Evolutionary conservation across 92 coral and sea anemone genomes (phyloP).

Genomic region (Epizoanthus ramosus): DNA sequence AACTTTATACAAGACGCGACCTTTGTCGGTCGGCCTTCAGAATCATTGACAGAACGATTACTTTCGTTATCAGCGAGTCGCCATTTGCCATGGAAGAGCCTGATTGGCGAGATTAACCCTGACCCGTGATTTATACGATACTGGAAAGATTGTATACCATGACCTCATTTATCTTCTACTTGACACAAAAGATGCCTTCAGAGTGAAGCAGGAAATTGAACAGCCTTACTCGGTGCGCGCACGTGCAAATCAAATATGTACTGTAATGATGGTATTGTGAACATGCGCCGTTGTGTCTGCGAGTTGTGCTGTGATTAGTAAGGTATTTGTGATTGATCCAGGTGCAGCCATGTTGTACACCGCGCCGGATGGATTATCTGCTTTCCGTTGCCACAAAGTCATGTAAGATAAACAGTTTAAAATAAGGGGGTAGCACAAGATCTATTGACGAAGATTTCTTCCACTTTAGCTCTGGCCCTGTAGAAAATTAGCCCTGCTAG

Average conservation of each 20-base stretch:
- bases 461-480: no score
- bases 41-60: slow-evolving; percentile 10
- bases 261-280: neutral
- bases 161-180: slow-evolving; percentile 10
- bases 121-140: slow-evolving; percentile 9
- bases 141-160: neutral
- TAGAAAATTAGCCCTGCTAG: no score
- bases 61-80: slow-evolving; percentile 28
- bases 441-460: no score
- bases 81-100: slow-evolving; percentile 4
- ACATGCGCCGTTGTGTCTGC: no score
- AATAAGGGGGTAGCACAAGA: no score
- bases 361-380: no score
- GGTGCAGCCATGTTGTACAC: no score
- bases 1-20: slow-evolving; percentile 32
- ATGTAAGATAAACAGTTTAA: no score
- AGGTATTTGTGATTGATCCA: no score
- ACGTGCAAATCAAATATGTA: neutral
- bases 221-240: neutral
- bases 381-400: no score
- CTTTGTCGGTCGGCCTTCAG: slow-evolving; percentile 29
- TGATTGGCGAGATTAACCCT: slow-evolving; percentile 3
- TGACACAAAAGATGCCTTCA: neutral
- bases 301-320: no score
- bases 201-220: slow-evolving; percentile 20